Evolutionary conservation across 2,797 vertebrate genomes (phyloP).

Genomic region (Gephyroberyx darwinii): DNA sequence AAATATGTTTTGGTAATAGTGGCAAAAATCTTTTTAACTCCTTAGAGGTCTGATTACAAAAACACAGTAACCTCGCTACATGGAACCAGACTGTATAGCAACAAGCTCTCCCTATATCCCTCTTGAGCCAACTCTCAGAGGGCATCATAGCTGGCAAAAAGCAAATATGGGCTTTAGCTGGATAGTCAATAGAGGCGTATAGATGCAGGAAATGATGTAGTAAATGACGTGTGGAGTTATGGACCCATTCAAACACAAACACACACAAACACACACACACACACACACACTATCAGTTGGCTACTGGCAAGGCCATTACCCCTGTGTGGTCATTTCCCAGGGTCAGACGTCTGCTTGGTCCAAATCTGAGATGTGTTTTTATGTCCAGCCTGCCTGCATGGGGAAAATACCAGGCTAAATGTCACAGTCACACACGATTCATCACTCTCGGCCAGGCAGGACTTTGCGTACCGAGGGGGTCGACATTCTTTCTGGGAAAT

Average conservation of each 20-base stretch:
- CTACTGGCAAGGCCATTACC: slow-evolving; percentile 12
- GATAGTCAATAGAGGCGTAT: too few species aligned
- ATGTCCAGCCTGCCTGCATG: slow-evolving; percentile 32
- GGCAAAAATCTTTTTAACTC: slow-evolving; percentile 9
- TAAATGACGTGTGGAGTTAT: background rate
- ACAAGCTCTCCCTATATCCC: slow-evolving; percentile 1
- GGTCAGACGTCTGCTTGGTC: slow-evolving; percentile 54
- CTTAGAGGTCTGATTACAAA: background rate
- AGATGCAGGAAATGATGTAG: background rate
- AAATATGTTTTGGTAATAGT: slow-evolving; percentile 5
- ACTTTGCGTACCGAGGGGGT: background rate
- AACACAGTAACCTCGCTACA: background rate
- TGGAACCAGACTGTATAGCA: background rate
- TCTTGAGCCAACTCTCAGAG: background rate
- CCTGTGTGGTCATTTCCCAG: slow-evolving; percentile 37
- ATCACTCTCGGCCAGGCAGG: slow-evolving; percentile 14
- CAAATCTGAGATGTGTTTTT: slow-evolving; percentile 44
- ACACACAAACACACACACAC: slow-evolving; percentile 9
- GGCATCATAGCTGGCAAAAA: slow-evolving; percentile 19
- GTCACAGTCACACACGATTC: slow-evolving; percentile 55
- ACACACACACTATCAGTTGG: slow-evolving; percentile 7
- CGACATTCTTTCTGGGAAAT: slow-evolving; percentile 38
- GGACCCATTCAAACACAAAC: slow-evolving; percentile 20
- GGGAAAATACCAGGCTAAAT: slow-evolving; percentile 53
- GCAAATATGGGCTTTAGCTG: background rate